Conservation (phyloP, 2,888 invertebrate genomes). For the Brachypterus glaber region DNA sequence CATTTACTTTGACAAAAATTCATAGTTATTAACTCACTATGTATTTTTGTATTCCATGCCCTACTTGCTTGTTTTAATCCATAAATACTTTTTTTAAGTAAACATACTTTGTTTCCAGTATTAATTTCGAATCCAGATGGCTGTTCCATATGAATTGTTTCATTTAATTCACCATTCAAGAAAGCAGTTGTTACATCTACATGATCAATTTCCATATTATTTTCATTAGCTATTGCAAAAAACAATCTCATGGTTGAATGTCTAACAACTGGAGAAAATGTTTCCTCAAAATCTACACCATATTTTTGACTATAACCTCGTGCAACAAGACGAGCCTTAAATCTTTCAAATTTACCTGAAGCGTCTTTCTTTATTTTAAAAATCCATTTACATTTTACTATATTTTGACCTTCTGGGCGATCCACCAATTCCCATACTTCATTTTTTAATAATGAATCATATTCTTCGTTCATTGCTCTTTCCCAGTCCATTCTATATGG, state of each 20-base stretch:
- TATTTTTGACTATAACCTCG: slow-evolving; percentile 4
- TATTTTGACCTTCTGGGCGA: no score
- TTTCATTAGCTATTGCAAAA: slow-evolving; percentile 5
- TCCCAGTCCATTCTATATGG: no score
- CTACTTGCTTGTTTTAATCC: slow-evolving; percentile 11
- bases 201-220: slow-evolving; percentile 5
- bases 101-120: slow-evolving; percentile 8
- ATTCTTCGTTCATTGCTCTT: no score
- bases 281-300: slow-evolving; percentile 8
- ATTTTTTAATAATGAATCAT: no score
- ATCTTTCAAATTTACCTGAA: no score
- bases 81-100: slow-evolving; percentile 10
- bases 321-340: no score
- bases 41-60: slow-evolving; percentile 8
- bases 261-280: no score
- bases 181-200: slow-evolving; percentile 10
- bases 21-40: slow-evolving; percentile 2
- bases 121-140: slow-evolving; percentile 7
- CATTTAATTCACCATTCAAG: slow-evolving; percentile 8
- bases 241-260: slow-evolving; percentile 3
- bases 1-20: no score
- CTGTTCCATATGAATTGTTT: slow-evolving; percentile 10
- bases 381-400: no score
- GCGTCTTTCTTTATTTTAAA: no score
- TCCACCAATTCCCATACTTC: no score